Percentiles rank a stretch among this genome's conserved stretches.
Evolutionary conservation across 2,888 invertebrate species (phyloP).

Genomic region (Alentia gelatinosa): DNA sequence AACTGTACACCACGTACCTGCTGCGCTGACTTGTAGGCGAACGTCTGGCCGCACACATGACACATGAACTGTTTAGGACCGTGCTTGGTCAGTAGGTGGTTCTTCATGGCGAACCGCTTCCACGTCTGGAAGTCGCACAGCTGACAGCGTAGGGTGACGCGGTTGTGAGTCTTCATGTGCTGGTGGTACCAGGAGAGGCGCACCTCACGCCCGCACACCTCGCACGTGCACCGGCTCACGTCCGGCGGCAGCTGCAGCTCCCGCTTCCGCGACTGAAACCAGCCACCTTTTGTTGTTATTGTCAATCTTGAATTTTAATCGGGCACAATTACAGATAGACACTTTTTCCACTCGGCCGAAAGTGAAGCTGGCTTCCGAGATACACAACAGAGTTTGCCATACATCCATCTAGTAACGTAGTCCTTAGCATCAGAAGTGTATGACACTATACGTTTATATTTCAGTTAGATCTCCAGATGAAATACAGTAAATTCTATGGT

Average conservation of each 20-base stretch:
- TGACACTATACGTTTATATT: too few species aligned
- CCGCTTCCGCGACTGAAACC: background rate
- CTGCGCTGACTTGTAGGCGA: conserved; percentile 39
- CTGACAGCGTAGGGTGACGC: background rate
- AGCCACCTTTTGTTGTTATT: too few species aligned
- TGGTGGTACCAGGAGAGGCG: conserved; percentile 40
- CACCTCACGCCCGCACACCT: conserved; percentile 48
- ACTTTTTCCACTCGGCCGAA: too few species aligned
- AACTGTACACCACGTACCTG: too few species aligned
- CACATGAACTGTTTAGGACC: conserved; percentile 51
- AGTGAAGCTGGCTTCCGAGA: too few species aligned
- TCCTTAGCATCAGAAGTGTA: too few species aligned
- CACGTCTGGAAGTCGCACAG: conserved; percentile 5
- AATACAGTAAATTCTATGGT: too few species aligned
- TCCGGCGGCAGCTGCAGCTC: conserved; percentile 31
- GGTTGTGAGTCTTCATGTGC: conserved; percentile 54
- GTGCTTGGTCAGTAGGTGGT: conserved; percentile 1
- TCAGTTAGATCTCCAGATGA: too few species aligned
- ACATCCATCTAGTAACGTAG: too few species aligned
- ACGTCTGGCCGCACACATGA: conserved; percentile 19
- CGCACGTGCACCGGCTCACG: conserved; percentile 33
- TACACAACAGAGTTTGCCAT: too few species aligned
- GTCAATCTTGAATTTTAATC: too few species aligned
- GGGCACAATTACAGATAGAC: too few species aligned
- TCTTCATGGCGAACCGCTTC: conserved; percentile 11